Evolutionary conservation across 2,797 vertebrate genomes (phyloP), one percentile per base, ranked within the genome.

Genomic region (Pseudochromis fuscus): DNA sequence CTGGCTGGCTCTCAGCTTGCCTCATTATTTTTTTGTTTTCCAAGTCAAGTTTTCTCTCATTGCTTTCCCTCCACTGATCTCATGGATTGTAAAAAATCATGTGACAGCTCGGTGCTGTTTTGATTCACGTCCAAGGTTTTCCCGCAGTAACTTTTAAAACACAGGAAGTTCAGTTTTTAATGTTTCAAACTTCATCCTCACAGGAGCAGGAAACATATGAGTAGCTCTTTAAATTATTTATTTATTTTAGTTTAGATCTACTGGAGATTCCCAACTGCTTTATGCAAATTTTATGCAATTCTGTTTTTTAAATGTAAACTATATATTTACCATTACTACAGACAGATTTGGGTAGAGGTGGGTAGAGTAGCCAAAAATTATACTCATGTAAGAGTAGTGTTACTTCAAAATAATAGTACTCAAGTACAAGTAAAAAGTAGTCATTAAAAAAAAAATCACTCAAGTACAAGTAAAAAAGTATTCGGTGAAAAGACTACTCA

Each of bases 1-100:
- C 46, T 13, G 38, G 50, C 80, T 56, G 50, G 30, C 65, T 80
- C 51, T 62, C 49, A 58, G 75, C 68, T 73, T 59, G 19, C 66
- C 87, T 86, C 75, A 60, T 79, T 86, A 87, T 78, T 82, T 78
- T 82, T 84, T 75, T 76, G 28, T 81, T 86, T 82, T 69, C 74
- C 62, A 55, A 70, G 45, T 81, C 44, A 50, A 71, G 37, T 60
- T 83, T 72, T 66, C 58, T 55, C 38, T 65, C 24, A 42, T 67
- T 64, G 52, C 48, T 27, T 87, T 73, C 64, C 44, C 56, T 49
- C 31, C 42, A 63, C 66, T 76, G 61, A 84, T 85, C 63, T 71
- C 31, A 16, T 35, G 4, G 58, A 60, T 58, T 62, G 44, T 66
- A 56, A 40, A n/a, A 72, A 73, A 57, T 67, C 21, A 42, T 40